Evolutionary conservation across 2,797 vertebrate genomes (phyloP), one percentile per base, ranked within the genome.

Genomic region (Sebastes vulpes): DNA sequence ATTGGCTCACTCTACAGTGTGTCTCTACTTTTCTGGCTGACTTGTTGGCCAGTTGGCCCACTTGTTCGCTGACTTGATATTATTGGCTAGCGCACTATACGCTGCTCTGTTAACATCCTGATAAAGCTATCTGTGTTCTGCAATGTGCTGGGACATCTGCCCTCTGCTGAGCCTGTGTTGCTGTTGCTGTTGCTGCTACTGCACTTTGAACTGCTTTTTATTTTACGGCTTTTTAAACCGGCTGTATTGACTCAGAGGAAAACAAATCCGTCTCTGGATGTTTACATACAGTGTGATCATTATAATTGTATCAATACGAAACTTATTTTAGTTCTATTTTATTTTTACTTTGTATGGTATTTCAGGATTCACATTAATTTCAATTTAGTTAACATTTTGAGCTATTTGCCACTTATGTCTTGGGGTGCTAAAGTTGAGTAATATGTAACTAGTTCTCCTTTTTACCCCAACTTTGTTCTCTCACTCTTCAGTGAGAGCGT

Each of bases 81-180:
- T 86, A 86, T 88, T 95, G 91, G 92, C 93, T 78, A 78, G 84
- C 61, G 59, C 77, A 52, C 79, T 72, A 16, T 56, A 69, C 9
- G 9, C 80, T 71, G 84, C 79, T 91, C 88, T 93, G 89, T 89
- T 89, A 90, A 83, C 81, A 85, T 87, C 72, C 89, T 89, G 90
- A 93, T 94, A 90, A 92, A 94, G 80, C 85, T 89, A 90, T 92
- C 90, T 91, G 75, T 74, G 71, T 65, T 87, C 72, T 89, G 86
- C 92, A 91, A 87, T 87, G 86, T 85, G 89, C 89, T 77, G 75
- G 79, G 77, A 88, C 83, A 85, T 90, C 91, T 89, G 82, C 85
- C 86, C 82, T 92, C 89, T 81, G 67, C 82, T 78, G 83, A 83
- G 82, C 66, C 72, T 57, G 69, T 71, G 79, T 59, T 88, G 79